Evolutionary conservation across 2,888 invertebrate species (phyloP).

Genomic region (Melanargia galathea): DNA sequence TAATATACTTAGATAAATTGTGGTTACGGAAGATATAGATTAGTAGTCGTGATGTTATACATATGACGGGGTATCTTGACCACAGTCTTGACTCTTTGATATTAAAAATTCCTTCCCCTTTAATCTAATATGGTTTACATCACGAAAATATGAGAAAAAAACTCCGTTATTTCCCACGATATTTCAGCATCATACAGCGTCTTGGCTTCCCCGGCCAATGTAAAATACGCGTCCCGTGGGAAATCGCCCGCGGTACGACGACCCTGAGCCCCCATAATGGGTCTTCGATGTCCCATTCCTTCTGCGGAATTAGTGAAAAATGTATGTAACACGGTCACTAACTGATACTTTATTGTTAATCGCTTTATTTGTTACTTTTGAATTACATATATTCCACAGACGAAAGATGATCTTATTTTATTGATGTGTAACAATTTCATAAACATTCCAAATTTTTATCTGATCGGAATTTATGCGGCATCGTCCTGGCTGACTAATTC

Average conservation of each 20-base stretch:
- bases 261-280: slow-evolving; percentile 66
- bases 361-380: background rate
- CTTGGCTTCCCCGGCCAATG: slow-evolving; percentile 44
- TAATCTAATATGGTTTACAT: slow-evolving; percentile 16
- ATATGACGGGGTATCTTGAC: too few species aligned
- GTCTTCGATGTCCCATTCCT: slow-evolving; percentile 59
- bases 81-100: background rate
- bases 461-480: too few species aligned
- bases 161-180: slow-evolving; percentile 28
- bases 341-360: background rate
- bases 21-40: too few species aligned
- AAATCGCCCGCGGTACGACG: slow-evolving; percentile 70
- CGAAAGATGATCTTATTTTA: too few species aligned
- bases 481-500: too few species aligned
- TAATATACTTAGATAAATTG: too few species aligned
- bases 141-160: slow-evolving; percentile 30
- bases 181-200: slow-evolving; percentile 37
- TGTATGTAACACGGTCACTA: slow-evolving; percentile 24
- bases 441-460: too few species aligned
- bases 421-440: too few species aligned
- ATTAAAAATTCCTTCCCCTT: background rate
- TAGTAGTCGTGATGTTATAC: too few species aligned
- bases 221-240: slow-evolving; percentile 71
- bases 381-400: background rate
- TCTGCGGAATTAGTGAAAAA: slow-evolving; percentile 45